A percentile compares a stretch with the other conserved stretches of the same genome.
phyloP scores from a whole-genome alignment of 2,888 invertebrate genomes.

The Cerceris rybyensis region DNA sequence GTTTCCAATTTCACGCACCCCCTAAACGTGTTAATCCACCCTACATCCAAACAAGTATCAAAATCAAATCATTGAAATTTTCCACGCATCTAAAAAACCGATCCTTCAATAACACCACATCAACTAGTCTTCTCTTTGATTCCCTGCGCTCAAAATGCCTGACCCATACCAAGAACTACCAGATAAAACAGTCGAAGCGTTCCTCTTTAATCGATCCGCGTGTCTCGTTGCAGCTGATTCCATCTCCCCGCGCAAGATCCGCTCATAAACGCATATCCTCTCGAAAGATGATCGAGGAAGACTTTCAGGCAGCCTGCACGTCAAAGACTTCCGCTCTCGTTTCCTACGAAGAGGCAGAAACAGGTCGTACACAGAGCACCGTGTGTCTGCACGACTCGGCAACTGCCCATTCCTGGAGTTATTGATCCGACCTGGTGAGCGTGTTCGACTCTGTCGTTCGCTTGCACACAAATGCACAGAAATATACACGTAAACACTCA shows the following conservation, averaged over 20 bases:
- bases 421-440: constrained; percentile 68
- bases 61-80: too few species aligned
- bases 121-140: too few species aligned
- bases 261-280: not conserved
- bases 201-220: not conserved
- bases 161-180: not conserved
- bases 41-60: too few species aligned
- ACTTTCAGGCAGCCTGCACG: constrained; percentile 21
- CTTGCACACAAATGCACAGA: constrained; percentile 53
- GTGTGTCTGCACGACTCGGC: constrained; percentile 49
- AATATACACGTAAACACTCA: constrained; percentile 1
- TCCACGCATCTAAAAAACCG: too few species aligned
- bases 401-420: constrained; percentile 66
- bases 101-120: too few species aligned
- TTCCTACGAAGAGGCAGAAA: constrained; percentile 58
- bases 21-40: too few species aligned
- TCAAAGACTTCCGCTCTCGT: constrained; percentile 51
- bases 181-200: not conserved
- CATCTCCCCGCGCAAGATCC: not conserved
- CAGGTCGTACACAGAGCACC: constrained; percentile 37
- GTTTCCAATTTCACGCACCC: too few species aligned
- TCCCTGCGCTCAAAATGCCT: too few species aligned
- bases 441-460: constrained; percentile 63
- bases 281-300: constrained; percentile 18
- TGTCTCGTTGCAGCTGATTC: not conserved